Evolutionary conservation across 2,888 invertebrate species (phyloP).

Genomic region (Campoletis raptor): DNA sequence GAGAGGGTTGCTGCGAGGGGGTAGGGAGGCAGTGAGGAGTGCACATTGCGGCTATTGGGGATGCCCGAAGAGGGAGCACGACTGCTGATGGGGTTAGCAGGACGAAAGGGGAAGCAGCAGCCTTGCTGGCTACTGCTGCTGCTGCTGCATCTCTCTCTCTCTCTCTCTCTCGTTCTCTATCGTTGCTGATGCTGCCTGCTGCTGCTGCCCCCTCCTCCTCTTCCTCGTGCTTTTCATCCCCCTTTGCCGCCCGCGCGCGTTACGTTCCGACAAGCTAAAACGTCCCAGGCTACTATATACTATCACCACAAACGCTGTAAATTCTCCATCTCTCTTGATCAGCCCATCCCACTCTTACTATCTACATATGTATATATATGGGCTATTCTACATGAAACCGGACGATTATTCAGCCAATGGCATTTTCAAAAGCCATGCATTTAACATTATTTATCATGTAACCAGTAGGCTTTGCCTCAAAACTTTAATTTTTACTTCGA

Average conservation of each 20-base stretch:
- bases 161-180: constrained; percentile 39
- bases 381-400: constrained; percentile 23
- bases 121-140: constrained; percentile 54
- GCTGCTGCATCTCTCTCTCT: constrained; percentile 45
- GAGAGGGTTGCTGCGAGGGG: constrained; percentile 48
- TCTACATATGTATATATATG: constrained; percentile 30
- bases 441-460: constrained; percentile 32
- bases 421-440: constrained; percentile 31
- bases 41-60: constrained; percentile 71
- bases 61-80: constrained; percentile 70
- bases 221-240: constrained; percentile 43
- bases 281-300: constrained; percentile 54
- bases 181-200: constrained; percentile 40
- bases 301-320: constrained; percentile 63
- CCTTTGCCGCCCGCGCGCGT: constrained; percentile 22
- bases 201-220: not conserved
- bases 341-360: constrained; percentile 34
- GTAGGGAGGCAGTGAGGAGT: constrained; percentile 49
- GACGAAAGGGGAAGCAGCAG: constrained; percentile 62
- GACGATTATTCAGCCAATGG: constrained; percentile 28
- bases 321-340: constrained; percentile 62
- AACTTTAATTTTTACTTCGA: not conserved
- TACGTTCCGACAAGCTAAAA: constrained; percentile 57
- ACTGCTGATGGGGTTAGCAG: constrained; percentile 71
- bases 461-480: constrained; percentile 13